Base-by-base conservation (phyloP, 2,113 vertebrate genomes). In the Probosciger aterrimus region DNA sequence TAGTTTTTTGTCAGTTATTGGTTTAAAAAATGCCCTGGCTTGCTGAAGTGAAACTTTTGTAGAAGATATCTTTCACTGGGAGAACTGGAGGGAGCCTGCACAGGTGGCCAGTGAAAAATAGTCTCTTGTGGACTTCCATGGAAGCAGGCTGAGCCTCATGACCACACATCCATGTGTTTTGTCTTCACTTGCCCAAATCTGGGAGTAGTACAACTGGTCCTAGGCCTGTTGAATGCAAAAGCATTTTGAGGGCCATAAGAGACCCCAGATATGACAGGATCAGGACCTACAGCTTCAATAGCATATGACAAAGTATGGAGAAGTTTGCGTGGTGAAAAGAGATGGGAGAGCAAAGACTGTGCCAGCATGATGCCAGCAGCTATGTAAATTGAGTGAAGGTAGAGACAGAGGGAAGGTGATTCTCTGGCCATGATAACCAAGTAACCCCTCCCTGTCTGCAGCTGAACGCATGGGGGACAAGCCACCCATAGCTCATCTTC, bases 131-230 rank as follows among this genome's bases (percentile, higher is more conserved):
- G n/a, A 41, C 17, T 86, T 86, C 18, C n/a, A 14, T 43, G 27
- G 12, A 18, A 90, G 15, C 0, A 4, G 33, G 9, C 16, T 87
- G n/a, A 76, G 44, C 24, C 11, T 41, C 46, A 59, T 10, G 12
- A 22, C 23, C 15, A 33, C 28, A 83, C 14, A 30, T 53, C 31
- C 0, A 0, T 17, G 7, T 0, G 1, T 69, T 79, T 74, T 65
- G 28, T n/a, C 50, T 49, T 86, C 25, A 8, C 24, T 69, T 86
- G 10, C n/a, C 7, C n/a, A 83, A 53, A 77, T 10, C 23, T 47
- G 18, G 27, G 4, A 37, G 7, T 24, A n/a, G 18, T 30, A 75
- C 9, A 33, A 70, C 3, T 10, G 46, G 5, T 70, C 12, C 19
- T 78, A 22, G 27, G 50, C 10, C 41, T 82, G 8, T 37, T 57